Evolutionary conservation across 2,888 invertebrate genomes (phyloP), one percentile per base, ranked within the genome.

Genomic region (Griposia aprilina): DNA sequence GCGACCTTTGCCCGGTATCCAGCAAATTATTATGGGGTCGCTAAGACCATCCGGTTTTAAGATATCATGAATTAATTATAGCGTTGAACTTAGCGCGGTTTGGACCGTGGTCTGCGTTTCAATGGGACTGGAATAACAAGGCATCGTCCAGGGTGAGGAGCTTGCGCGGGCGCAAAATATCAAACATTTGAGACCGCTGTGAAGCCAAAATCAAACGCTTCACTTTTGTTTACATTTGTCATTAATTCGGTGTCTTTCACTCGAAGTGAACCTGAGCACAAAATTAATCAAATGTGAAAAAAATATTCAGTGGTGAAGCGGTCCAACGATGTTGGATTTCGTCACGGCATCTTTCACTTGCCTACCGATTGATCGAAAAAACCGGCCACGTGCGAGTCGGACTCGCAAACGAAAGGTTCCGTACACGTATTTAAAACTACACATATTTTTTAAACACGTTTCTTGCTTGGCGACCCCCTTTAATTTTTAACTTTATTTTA

Each of bases 11-110:
- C 45, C 60, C 60, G 26, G 41, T 52, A 57, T 11, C 59, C 50
- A 48, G 45, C 30, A 26, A 67, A 81, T 75, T 75, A 76, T 50
- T 67, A 74, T 74, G 55, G 41, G 55, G 74, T 76, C 59, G 50
- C 74, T 76, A 76, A 84, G 70, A 86, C 74, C 70, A 65, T 48
- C 50, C 48, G 63, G 63, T 76, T 65, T 59, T 63, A 85, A 84
- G 81, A 76, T 66, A 74, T 74, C 59, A 78, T 85, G 85, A 87
- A 84, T 87, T 74, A 81, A 84, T 87, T 78, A 85, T 76, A 23
- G 20, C 73, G 62, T 62, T 70, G 41, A 81, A 84, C 73, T 84
- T 74, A 36, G 48, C 48, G 75, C 3, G 74, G 74, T 83, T 79
- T 63, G 48, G 80, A 70, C 84, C 65, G 59, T 59, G 72, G 87